Evolutionary conservation across 1,140 invertebrate species (phyloP), one percentile per base, ranked within the genome.

Genomic region (Apocrypta bakeri): DNA sequence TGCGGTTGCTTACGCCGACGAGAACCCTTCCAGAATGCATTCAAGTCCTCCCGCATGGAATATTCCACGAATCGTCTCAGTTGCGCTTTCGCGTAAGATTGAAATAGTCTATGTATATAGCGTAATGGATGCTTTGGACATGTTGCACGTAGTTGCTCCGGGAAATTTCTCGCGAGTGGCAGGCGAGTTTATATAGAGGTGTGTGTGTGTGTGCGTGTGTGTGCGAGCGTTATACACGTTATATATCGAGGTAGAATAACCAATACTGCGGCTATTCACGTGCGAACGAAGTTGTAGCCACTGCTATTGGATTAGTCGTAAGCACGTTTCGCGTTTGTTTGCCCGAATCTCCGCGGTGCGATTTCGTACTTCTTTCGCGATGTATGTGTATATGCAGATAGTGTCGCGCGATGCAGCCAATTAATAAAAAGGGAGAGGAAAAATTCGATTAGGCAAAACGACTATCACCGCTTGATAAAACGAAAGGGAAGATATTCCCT

Each of bases 401-500:
- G 33, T 9, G 3, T 1, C 33, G 17, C 21, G 69, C 33, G 25
- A 42, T 56, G 17, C 21, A 4, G 48, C 2, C 48, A 7, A 17
- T 56, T 56, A 7, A 7, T 56, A 56, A 56, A 56, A 42, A 42
- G 11, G 11, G 40, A n/a, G 8, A 21, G 40, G 40, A 40, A 40
- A 73, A 48, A 73, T 48, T 29, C 25, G 24, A 25, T 27, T 48
- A 17, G 6, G 0, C 71, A 40, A 25, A 27, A 9, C 24, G 21
- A 40, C 21, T 40, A n/a, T 24, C 33, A 21, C 40, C 27, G 33
- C 33, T 37, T 37, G 3, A 37, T 37, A 75, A 75, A 75, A 61
- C 42, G 25, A 75, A 61, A 61, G 21, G 21, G 37, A 76, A 76
- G 74, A 76, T 64, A 64, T 33, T 63, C n/a, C n/a, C n/a, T 21